Base-by-base conservation (phyloP, 2,888 invertebrate genomes). In the Melinaea menophilus region DNA sequence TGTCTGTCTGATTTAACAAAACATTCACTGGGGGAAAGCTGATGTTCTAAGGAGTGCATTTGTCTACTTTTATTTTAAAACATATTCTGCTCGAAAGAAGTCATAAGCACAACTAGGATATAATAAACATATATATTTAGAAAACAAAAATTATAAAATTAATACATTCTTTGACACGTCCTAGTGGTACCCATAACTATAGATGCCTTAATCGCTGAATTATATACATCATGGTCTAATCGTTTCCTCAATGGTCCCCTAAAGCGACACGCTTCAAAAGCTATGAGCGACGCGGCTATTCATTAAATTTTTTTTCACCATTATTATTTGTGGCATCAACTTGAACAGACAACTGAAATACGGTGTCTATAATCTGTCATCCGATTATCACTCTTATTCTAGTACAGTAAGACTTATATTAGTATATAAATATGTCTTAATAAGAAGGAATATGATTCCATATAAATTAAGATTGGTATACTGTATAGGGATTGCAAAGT, bases 211-310 rank as follows among this genome's bases (percentile, higher is more conserved):
- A 64, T 66, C 51, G 61, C 63, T 69, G 71, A 70, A 72, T 71
- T 71, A 72, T 69, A 73, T 69, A 71, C 67, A 70, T 72, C 73
- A 66, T 65, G 62, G 66, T 71, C 66, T 71, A 73, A 72, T 74
- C 69, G 69, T 61, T 51, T 65, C 65, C 59, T 61, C 66, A 68
- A 69, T 68, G 63, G 69, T 72, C 66, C 72, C 79, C 76, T 66
- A 71, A 59, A 73, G 77, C 75, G 79, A 79, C 76, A 78, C 69
- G 73, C 73, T 72, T 72, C 70, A 70, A 70, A 68, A 67, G 63
- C 67, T 67, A 70, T 69, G 75, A 78, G 71, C 74, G 73, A 75
- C 75, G 74, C 73, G 77, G 76, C 79, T 78, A 81, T 80, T 81
- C 78, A 81, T 82, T 81, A 77, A 59, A 61, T 71, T 79, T 79